These are phyloP conservation scores for Dinoponera quadriceps DNA, from an alignment of 1,140 invertebrate genomes.

Conservation along the genomic window DNA sequence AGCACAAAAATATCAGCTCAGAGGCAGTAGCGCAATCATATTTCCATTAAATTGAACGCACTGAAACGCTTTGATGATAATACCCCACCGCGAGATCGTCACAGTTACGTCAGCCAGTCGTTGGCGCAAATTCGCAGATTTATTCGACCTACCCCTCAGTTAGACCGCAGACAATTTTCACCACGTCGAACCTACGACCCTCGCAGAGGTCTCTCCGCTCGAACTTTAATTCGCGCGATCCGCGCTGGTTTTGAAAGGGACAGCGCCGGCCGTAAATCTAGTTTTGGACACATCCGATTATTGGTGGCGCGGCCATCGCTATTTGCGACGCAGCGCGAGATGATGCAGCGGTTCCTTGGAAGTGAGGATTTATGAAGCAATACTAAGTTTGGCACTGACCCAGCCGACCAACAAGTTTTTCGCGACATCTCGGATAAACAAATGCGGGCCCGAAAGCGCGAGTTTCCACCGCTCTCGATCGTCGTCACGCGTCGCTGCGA, in stretches of 20 bases:
- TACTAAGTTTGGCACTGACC: slow-evolving; percentile 80
- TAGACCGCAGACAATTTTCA: slow-evolving; percentile 57
- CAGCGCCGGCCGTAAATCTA: slow-evolving; percentile 65
- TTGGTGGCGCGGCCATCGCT: slow-evolving; percentile 70
- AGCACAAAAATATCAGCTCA: slow-evolving; percentile 36
- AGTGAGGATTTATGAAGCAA: slow-evolving; percentile 82
- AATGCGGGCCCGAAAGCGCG: slow-evolving; percentile 55
- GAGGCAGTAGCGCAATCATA: slow-evolving; percentile 37
- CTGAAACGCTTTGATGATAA: slow-evolving; percentile 51
- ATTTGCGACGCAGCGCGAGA: slow-evolving; percentile 79
- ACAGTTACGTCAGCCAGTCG: slow-evolving; percentile 24
- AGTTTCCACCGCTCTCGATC: slow-evolving; percentile 14
- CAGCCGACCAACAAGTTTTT: slow-evolving; percentile 81
- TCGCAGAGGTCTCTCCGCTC: slow-evolving; percentile 11
- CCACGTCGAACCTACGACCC: slow-evolving; percentile 28
- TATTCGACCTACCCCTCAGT: slow-evolving; percentile 13
- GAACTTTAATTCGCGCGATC: slow-evolving; percentile 61
- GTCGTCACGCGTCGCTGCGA: slow-evolving; percentile 25
- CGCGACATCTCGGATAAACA: slow-evolving; percentile 69
- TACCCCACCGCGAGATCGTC: slow-evolving; percentile 27
- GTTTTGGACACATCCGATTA: slow-evolving; percentile 72
- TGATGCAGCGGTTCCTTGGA: slow-evolving; percentile 79
- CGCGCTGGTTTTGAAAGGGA: slow-evolving; percentile 51
- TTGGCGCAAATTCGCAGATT: slow-evolving; percentile 43
- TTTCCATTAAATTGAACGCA: slow-evolving; percentile 52